Percentiles rank a stretch among this genome's conserved stretches.
phyloP scores from a whole-genome alignment of 2,797 vertebrate species.

The Cercopithecus mitis region DNA sequence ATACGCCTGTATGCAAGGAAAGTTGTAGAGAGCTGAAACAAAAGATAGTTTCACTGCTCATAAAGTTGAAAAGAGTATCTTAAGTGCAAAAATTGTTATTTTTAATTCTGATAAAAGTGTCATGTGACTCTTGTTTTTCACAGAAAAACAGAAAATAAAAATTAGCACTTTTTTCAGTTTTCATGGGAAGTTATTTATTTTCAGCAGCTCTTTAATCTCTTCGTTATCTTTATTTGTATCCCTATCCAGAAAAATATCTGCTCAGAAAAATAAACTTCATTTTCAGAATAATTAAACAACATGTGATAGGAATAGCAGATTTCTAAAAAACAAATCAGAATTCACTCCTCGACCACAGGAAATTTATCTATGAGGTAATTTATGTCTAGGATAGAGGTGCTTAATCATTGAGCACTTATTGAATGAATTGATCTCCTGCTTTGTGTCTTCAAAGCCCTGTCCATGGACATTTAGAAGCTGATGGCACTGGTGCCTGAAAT shows the following conservation, averaged over 20 bases:
- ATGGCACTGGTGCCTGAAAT: not conserved
- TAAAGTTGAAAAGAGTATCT: not conserved
- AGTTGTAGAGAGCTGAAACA: not conserved
- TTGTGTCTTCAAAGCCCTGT: not conserved
- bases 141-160: slow-evolving; percentile 28
- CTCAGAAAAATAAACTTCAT: slow-evolving; percentile 45
- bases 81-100: not conserved
- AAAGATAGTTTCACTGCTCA: not conserved
- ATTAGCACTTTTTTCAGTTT: not conserved
- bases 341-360: not conserved
- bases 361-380: not conserved
- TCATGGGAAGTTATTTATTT: not conserved
- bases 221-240: not conserved
- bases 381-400: not conserved
- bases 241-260: not conserved
- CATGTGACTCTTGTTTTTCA: not conserved
- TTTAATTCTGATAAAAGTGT: not conserved
- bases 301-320: not conserved
- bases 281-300: slow-evolving; percentile 11
- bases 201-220: slow-evolving; percentile 3
- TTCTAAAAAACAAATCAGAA: slow-evolving; percentile 41
- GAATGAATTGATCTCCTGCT: not conserved
- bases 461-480: not conserved
- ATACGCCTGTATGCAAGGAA: not conserved
- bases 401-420: not conserved